Evolutionary conservation across 2,797 vertebrate genomes (phyloP), one percentile per base, ranked within the genome.

Genomic region (Hoplostethus mediterraneus): DNA sequence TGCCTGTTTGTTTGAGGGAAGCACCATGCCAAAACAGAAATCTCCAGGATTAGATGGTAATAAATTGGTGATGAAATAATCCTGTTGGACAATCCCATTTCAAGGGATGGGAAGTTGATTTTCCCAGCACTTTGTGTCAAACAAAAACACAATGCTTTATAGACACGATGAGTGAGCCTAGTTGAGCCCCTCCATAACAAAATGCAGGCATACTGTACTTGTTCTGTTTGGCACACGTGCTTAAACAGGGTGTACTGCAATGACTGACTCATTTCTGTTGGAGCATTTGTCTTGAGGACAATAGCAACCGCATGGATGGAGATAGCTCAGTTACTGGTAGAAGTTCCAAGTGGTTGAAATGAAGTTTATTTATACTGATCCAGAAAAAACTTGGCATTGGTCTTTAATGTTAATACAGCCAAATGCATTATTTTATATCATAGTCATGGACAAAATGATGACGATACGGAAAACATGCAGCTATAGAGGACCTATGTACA

Each of bases 11-110:
- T 88, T 81, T 84, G 80, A 82, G 72, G 64, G 57, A 57, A 71
- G 51, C 53, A 0, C 2, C 66, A 71, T 45, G 81, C 81, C 87
- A 85, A 71, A 70, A 64, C 74, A 56, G 73, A 89, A 87, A 90
- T 87, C 79, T 86, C 14, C 21, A n/a, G 84, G 87, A 92, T 93
- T 90, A 90, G 70, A 75, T 65, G 76, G 77, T 80, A 89, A 94
- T 91, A 90, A 91, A 90, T 82, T 75, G 75, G 70, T 86, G 87
- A 84, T 89, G 85, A 86, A 90, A 91, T 86, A 89, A 89, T 89
- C 77, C 67, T 33, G 64, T 79, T 79, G 75, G 88, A 67, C 89
- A 89, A 90, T 90, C 80, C 80, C 66, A 62, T 74, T 83, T 77
- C 45, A 73, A 75, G 77, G 72, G 60, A 88, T 42, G 65, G 87